phyloP scores from a whole-genome alignment of 2,113 vertebrate genomes.

The Neofelis nebulosa region DNA sequence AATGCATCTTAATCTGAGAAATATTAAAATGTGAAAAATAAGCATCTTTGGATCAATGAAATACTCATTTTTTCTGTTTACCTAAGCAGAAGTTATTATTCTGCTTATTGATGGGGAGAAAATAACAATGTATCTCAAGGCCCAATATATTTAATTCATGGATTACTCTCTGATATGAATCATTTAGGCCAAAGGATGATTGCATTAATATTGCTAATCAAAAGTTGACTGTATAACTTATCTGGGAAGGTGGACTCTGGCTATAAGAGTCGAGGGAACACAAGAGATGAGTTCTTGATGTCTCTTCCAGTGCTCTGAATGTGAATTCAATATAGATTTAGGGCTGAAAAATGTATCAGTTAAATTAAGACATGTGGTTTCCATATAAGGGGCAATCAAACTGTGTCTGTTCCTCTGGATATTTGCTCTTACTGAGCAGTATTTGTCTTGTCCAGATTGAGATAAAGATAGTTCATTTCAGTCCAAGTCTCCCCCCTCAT shows the following conservation, averaged over 20 bases:
- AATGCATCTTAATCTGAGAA: background rate
- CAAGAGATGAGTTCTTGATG: background rate
- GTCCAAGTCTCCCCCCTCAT: background rate
- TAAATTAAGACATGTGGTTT: constrained; percentile 44
- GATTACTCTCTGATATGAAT: background rate
- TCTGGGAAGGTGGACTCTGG: background rate
- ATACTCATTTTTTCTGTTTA: background rate
- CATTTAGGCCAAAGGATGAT: background rate
- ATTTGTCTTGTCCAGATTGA: constrained; percentile 29
- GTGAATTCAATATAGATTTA: background rate
- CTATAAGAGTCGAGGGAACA: background rate
- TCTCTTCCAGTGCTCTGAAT: background rate
- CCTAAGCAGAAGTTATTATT: background rate
- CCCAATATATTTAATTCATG: background rate
- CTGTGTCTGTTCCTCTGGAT: background rate
- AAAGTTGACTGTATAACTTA: background rate
- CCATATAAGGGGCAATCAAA: background rate
- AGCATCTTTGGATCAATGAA: background rate
- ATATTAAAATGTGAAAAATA: background rate
- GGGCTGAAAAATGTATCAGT: background rate
- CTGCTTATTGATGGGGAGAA: background rate
- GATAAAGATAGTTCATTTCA: constrained; percentile 5
- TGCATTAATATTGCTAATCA: background rate
- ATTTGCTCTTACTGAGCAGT: background rate
- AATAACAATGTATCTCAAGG: background rate